These are phyloP conservation scores for Spheniscus humboldti DNA, from an alignment of 2,797 vertebrate species.

Conservation along the genomic window DNA sequence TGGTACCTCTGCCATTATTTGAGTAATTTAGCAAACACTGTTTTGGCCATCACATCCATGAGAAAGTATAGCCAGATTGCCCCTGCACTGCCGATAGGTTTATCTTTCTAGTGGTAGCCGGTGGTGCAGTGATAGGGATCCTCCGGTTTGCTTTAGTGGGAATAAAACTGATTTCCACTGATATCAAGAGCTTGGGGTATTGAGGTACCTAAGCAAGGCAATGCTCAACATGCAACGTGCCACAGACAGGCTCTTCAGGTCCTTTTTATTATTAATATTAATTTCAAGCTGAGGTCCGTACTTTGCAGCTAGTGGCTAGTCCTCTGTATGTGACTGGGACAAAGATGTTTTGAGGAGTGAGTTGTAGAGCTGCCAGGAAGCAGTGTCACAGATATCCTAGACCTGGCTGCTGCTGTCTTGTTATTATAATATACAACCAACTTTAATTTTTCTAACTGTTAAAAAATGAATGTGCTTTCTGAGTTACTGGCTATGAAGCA, in stretches of 20 bases:
- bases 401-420: neutral
- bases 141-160: neutral
- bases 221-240: neutral
- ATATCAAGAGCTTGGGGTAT: neutral
- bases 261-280: neutral
- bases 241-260: neutral
- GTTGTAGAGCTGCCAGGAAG: neutral
- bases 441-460: neutral
- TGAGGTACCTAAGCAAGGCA: neutral
- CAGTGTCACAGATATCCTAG: neutral
- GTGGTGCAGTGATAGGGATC: neutral
- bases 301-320: neutral
- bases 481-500: neutral
- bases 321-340: neutral
- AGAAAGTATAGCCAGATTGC: neutral
- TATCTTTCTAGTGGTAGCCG: neutral
- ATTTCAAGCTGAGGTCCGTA: neutral
- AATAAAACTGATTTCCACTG: neutral
- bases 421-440: neutral
- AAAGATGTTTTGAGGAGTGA: neutral
- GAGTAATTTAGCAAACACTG: accelerated
- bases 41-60: neutral
- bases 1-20: neutral
- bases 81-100: neutral
- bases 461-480: neutral